A percentile compares a stretch with the other conserved stretches of the same genome.
phyloP scores from a whole-genome alignment of 2,888 invertebrate species.

The Baronia brevicornis region DNA sequence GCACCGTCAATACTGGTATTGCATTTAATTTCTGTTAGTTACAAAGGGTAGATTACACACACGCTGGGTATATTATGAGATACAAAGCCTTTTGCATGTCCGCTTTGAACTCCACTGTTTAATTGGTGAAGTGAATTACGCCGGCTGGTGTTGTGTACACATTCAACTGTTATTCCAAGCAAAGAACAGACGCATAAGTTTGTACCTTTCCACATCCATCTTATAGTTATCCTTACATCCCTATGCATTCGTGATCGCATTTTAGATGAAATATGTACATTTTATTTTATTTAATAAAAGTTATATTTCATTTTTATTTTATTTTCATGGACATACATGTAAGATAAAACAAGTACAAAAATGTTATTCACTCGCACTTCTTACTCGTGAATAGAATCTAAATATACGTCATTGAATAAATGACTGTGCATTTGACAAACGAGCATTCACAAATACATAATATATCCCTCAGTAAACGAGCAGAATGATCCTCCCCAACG shows the following conservation, averaged over 20 bases:
- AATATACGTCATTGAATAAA: constrained; percentile 65
- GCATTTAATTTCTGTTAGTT: constrained; percentile 33
- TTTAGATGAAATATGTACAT: no score
- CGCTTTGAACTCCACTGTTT: constrained; percentile 43
- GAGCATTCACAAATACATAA: constrained; percentile 69
- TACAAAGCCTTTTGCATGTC: constrained; percentile 45
- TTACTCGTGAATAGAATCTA: constrained; percentile 31
- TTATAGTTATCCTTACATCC: no score
- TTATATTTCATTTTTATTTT: no score
- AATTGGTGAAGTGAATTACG: constrained; percentile 40
- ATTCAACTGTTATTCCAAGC: constrained; percentile 25
- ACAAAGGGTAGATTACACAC: constrained; percentile 25
- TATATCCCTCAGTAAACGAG: constrained; percentile 66
- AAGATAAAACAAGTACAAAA: constrained; percentile 5
- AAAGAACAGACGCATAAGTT: constrained; percentile 23
- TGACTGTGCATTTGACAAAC: constrained; percentile 73
- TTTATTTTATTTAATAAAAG: no score
- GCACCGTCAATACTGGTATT: constrained; percentile 23
- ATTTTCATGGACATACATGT: constrained; percentile 8
- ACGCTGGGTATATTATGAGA: constrained; percentile 46
- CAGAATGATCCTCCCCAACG: constrained; percentile 68
- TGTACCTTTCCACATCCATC: constrained; percentile 5
- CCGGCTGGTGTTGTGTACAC: constrained; percentile 23
- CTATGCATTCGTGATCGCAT: no score
- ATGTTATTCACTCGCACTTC: constrained; percentile 16